These are phyloP conservation scores for Cisticola juncidis DNA, from an alignment of 2,113 vertebrate species.

Conservation along the genomic window DNA sequence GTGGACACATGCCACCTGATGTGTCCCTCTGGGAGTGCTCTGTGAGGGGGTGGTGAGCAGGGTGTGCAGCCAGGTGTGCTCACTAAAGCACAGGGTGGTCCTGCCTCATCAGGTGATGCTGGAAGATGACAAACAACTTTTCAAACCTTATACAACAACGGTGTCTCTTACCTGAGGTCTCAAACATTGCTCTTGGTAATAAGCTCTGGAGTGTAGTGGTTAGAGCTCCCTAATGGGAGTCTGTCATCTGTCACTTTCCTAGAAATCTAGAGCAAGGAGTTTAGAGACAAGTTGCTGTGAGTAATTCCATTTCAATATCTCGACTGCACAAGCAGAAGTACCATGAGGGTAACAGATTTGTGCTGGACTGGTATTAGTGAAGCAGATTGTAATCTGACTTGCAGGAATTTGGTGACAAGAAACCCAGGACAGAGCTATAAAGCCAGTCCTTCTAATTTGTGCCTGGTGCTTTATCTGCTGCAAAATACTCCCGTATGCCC, in stretches of 20 bases:
- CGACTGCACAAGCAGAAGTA: not conserved
- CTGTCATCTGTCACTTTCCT: accelerated
- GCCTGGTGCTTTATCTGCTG: not conserved
- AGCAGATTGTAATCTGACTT: not conserved
- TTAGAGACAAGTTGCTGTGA: not conserved
- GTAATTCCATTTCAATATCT: not conserved
- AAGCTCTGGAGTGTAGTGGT: not conserved
- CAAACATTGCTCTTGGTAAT: not conserved
- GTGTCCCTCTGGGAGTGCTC: not conserved
- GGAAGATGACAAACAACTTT: not conserved
- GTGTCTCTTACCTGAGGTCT: accelerated
- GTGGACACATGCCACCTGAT: not conserved
- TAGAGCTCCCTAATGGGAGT: not conserved
- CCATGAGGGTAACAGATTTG: not conserved
- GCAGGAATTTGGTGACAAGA: not conserved
- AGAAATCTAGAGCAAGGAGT: not conserved
- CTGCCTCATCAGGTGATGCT: not conserved
- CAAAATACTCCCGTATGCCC: not conserved
- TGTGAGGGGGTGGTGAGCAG: not conserved
- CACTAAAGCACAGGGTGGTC: not conserved
- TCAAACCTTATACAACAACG: not conserved
- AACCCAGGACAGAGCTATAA: not conserved
- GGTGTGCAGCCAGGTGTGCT: not conserved
- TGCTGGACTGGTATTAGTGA: not conserved
- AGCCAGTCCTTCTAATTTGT: not conserved